Percentiles rank a stretch among this genome's conserved stretches.
phyloP scores from a whole-genome alignment of 2,113 vertebrate species.

The Herpailurus yagouaroundi region DNA sequence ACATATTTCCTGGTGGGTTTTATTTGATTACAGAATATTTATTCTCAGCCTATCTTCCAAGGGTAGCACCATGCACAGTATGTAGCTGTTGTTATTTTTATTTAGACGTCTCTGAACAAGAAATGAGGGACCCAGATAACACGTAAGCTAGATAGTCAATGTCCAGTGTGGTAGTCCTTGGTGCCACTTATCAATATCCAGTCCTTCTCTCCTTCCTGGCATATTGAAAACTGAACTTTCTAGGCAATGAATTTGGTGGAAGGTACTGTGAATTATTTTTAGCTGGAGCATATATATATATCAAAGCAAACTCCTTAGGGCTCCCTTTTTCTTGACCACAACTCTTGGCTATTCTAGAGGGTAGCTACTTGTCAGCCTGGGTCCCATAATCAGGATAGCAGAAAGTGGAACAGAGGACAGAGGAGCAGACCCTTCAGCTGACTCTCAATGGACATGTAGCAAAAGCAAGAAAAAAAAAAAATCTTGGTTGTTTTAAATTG shows the following conservation, averaged over 20 bases:
- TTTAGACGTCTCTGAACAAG: constrained; percentile 36
- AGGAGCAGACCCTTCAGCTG: neutral
- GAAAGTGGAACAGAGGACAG: neutral
- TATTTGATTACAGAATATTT: constrained; percentile 29
- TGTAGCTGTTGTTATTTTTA: constrained; percentile 28
- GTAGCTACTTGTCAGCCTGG: neutral
- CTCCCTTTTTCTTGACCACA: neutral
- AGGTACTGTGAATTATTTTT: neutral
- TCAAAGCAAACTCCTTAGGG: neutral
- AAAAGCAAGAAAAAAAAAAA: neutral
- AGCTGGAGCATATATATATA: neutral
- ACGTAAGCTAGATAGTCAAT: neutral
- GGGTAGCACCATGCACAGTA: neutral
- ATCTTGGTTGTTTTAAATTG: neutral
- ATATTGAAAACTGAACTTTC: neutral
- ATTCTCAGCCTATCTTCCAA: neutral
- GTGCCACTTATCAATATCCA: neutral
- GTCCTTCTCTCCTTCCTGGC: neutral
- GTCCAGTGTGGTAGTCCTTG: neutral
- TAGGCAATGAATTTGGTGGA: neutral
- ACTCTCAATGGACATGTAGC: neutral
- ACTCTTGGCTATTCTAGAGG: neutral
- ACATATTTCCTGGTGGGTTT: neutral
- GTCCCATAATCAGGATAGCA: neutral
- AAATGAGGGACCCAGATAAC: neutral